phyloP scores from a whole-genome alignment of 92 coral and sea anemone genomes.

The Hydrozoanthus gracilis region DNA sequence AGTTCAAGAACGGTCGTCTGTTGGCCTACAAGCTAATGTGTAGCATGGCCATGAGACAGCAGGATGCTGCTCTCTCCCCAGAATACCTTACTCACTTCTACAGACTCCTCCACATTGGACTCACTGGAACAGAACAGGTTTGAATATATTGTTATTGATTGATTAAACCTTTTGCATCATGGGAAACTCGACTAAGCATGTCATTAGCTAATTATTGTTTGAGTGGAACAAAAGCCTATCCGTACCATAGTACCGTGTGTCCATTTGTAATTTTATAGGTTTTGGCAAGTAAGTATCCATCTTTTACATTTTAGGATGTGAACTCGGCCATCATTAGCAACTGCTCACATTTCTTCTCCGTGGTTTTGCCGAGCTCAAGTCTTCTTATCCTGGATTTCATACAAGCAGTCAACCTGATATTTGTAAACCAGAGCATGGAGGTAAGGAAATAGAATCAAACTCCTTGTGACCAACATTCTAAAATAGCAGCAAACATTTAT shows the following conservation, averaged over 20 bases:
- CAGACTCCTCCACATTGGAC: constrained; percentile 91
- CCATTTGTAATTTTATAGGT: neutral
- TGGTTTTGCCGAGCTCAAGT: constrained; percentile 91
- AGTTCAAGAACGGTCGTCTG: constrained; percentile 92
- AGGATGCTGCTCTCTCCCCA: constrained; percentile 82
- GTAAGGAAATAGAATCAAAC: constrained; percentile 42
- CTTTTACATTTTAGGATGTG: constrained; percentile 69
- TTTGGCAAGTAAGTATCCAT: neutral
- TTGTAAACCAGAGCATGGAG: constrained; percentile 84
- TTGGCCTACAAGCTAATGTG: constrained; percentile 92
- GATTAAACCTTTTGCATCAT: neutral
- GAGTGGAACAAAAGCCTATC: neutral
- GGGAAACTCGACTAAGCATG: too few relatives aligned
- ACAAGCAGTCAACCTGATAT: constrained; percentile 86
- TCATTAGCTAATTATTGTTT: too few relatives aligned
- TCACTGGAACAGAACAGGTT: constrained; percentile 98
- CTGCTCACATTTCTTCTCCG: constrained; percentile 91
- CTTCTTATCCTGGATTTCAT: constrained; percentile 91
- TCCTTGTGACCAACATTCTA: neutral
- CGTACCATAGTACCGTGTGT: neutral
- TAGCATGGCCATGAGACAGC: constrained; percentile 89
- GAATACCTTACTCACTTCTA: constrained; percentile 96
- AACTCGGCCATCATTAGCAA: constrained; percentile 89
- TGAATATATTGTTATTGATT: neutral
- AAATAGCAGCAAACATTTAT: too few relatives aligned